Percentiles rank a stretch among this genome's conserved stretches.
These are phyloP conservation scores for Istiophorus platypterus DNA, from an alignment of 2,113 vertebrate genomes.

Conservation along the genomic window DNA sequence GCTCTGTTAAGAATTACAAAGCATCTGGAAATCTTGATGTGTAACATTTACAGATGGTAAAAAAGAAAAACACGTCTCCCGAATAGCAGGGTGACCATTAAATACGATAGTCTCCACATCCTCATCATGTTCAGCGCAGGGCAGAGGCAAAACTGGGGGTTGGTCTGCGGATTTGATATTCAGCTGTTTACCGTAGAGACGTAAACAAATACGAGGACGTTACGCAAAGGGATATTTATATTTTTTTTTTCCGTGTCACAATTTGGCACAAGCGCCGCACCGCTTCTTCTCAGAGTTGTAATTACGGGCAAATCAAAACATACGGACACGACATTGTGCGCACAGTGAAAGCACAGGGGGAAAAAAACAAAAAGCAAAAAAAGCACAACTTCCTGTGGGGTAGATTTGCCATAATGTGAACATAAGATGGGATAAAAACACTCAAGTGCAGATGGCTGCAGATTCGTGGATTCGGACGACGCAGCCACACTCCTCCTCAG, in stretches of 20 bases:
- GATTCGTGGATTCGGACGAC: too few relatives aligned
- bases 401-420: neutral
- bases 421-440: too few relatives aligned
- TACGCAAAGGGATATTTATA: neutral
- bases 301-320: neutral
- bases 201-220: neutral
- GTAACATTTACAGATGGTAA: conserved; percentile 44
- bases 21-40: conserved; percentile 45
- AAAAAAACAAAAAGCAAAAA: too few relatives aligned
- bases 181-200: neutral
- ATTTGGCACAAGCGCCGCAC: neutral
- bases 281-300: neutral
- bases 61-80: conserved; percentile 25
- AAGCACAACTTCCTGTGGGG: too few relatives aligned
- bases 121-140: conserved; percentile 1
- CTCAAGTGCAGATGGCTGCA: too few relatives aligned
- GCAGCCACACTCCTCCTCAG: too few relatives aligned
- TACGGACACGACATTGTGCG: too few relatives aligned
- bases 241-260: neutral
- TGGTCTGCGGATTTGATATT: neutral
- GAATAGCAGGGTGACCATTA: conserved; percentile 6
- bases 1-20: conserved; percentile 32
- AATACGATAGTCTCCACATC: conserved; percentile 22
- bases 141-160: neutral
- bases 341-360: too few relatives aligned